Evolutionary conservation across 2,113 vertebrate genomes (phyloP).

Genomic region (Jaculus jaculus): DNA sequence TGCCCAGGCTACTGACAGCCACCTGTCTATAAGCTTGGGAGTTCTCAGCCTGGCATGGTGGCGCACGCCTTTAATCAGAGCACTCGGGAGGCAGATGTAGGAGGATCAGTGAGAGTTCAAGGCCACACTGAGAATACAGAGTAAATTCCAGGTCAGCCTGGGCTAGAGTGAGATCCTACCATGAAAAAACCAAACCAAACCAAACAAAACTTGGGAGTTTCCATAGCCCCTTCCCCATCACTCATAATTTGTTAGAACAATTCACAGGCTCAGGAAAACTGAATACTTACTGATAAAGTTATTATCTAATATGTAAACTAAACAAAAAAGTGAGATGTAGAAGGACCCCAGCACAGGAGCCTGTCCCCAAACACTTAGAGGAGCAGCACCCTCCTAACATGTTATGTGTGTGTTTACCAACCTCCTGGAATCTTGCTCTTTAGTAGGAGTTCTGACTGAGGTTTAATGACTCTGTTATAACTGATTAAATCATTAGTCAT

Average conservation of each 20-base stretch:
- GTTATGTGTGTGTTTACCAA: background rate
- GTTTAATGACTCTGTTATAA: background rate
- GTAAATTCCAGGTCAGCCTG: no score
- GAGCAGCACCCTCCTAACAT: background rate
- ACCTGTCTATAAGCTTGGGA: background rate
- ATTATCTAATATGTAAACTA: background rate
- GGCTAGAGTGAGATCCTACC: no score
- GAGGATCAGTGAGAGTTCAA: no score
- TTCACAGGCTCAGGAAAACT: background rate
- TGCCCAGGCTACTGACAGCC: background rate
- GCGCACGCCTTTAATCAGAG: no score
- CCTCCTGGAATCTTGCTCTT: background rate
- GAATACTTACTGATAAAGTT: background rate
- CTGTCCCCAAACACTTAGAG: background rate
- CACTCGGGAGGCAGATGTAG: no score
- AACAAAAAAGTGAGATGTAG: background rate
- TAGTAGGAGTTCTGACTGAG: background rate
- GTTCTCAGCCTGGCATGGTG: no score
- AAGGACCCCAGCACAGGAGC: background rate
- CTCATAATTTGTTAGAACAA: background rate
- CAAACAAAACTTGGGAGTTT: background rate
- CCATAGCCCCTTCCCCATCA: background rate
- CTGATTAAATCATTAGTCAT: background rate
- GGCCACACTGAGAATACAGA: no score
- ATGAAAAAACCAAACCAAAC: no score